Conservation (phyloP, 2,113 vertebrate genomes). For the Myiopsitta monachus region DNA sequence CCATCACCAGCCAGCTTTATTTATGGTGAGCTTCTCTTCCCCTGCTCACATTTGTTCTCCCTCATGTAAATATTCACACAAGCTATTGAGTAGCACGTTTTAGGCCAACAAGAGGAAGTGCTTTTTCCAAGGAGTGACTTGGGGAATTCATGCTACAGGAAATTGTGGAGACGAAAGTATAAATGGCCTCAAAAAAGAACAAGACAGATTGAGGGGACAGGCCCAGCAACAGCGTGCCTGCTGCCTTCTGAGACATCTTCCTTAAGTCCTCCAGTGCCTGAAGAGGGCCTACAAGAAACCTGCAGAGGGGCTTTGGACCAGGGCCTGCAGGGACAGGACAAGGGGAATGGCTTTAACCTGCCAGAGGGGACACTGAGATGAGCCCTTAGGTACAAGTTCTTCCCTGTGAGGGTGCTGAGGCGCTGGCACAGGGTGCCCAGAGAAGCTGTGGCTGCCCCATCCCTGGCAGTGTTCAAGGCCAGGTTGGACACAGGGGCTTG, state of each 20-base stretch:
- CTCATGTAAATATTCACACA: not conserved
- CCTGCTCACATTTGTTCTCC: not conserved
- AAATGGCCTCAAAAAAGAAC: not conserved
- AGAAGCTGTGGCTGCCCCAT: no score
- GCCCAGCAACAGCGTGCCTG: not conserved
- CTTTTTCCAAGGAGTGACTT: not conserved
- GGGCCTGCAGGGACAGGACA: not conserved
- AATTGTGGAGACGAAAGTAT: not conserved
- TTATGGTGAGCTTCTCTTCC: not conserved
- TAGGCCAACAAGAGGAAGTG: conserved; percentile 22
- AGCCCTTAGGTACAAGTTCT: no score
- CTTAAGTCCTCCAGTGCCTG: not conserved
- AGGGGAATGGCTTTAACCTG: not conserved
- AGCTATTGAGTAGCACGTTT: not conserved
- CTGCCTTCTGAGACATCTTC: not conserved
- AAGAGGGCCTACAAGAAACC: not conserved
- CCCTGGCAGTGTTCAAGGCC: no score
- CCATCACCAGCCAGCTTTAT: not conserved
- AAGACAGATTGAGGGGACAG: not conserved
- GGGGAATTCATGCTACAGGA: conserved; percentile 7
- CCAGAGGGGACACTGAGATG: not conserved
- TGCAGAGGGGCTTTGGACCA: not conserved
- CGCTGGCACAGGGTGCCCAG: no score
- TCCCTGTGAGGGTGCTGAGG: no score
- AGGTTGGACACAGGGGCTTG: no score